Percentiles rank a stretch among this genome's conserved stretches.
Conservation (phyloP, 1,140 invertebrate genomes). For the Hirudo medicinalis region DNA sequence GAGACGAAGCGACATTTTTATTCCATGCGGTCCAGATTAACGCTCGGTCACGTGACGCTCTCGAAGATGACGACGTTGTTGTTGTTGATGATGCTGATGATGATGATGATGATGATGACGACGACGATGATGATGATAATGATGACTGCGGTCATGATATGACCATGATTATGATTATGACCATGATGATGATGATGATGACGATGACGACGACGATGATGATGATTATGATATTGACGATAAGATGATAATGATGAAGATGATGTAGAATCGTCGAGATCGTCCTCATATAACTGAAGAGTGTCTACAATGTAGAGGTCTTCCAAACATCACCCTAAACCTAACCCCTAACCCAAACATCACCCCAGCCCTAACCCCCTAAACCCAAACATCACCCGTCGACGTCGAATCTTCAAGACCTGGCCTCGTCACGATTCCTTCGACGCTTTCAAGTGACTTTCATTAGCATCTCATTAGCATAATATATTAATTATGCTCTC, state of each 20-base stretch:
- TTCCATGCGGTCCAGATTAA: too few relatives aligned
- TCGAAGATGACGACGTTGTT: too few relatives aligned
- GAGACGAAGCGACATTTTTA: too few relatives aligned
- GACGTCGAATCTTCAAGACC: not conserved
- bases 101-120: not conserved
- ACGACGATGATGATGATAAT: not conserved
- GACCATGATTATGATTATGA: not conserved
- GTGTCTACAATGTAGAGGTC: too few relatives aligned
- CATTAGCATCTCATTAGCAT: not conserved
- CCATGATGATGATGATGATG: not conserved
- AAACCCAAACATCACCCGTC: not conserved
- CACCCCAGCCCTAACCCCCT: too few relatives aligned
- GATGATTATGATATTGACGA: not conserved
- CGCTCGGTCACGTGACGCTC: too few relatives aligned
- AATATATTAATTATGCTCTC: not conserved
- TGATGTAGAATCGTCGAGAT: not conserved
- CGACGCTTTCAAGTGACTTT: not conserved
- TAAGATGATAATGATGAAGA: slow-evolving; percentile 6
- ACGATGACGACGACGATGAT: not conserved
- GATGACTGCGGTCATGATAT: too few relatives aligned
- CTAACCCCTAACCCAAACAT: too few relatives aligned
- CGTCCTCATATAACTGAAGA: too few relatives aligned
- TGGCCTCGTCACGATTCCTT: not conserved
- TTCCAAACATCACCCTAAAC: too few relatives aligned
- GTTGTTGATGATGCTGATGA: too few relatives aligned